phyloP scores from a whole-genome alignment of 2,888 invertebrate genomes.

The Linyphia triangularis region DNA sequence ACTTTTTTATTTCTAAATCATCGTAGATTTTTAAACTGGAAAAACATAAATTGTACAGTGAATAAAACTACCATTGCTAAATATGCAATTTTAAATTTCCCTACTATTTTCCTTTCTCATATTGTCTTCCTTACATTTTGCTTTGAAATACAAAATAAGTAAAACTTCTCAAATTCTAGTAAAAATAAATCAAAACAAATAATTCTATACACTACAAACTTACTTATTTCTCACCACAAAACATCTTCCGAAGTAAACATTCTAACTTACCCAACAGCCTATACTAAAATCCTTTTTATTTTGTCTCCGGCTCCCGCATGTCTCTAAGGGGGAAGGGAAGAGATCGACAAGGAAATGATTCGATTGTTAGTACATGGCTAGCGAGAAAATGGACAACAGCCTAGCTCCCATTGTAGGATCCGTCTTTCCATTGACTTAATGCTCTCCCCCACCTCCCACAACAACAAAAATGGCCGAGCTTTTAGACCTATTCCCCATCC shows the following conservation, averaged over 20 bases:
- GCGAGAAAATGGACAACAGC: constrained; percentile 67
- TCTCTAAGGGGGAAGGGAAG: constrained; percentile 5
- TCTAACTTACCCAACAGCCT: background rate
- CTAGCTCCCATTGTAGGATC: constrained; percentile 56
- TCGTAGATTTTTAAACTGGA: too few species aligned
- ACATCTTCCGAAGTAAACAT: background rate
- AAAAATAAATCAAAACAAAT: too few species aligned
- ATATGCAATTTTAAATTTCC: too few species aligned
- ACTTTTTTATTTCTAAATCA: too few species aligned
- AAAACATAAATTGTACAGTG: too few species aligned
- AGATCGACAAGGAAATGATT: constrained; percentile 37
- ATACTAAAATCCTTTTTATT: background rate
- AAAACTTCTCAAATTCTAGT: too few species aligned
- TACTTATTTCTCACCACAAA: too few species aligned
- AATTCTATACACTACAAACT: too few species aligned
- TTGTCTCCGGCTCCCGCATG: constrained; percentile 30
- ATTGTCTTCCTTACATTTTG: too few species aligned
- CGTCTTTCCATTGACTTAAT: constrained; percentile 71
- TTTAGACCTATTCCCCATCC: background rate
- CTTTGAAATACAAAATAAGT: too few species aligned
- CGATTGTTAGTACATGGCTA: constrained; percentile 68
- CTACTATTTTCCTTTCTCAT: too few species aligned
- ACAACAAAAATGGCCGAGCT: constrained; percentile 27
- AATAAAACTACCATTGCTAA: too few species aligned
- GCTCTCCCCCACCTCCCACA: constrained; percentile 19